Conservation (phyloP, 1,140 invertebrate species). For the Macrosteles quadrilineatus region DNA sequence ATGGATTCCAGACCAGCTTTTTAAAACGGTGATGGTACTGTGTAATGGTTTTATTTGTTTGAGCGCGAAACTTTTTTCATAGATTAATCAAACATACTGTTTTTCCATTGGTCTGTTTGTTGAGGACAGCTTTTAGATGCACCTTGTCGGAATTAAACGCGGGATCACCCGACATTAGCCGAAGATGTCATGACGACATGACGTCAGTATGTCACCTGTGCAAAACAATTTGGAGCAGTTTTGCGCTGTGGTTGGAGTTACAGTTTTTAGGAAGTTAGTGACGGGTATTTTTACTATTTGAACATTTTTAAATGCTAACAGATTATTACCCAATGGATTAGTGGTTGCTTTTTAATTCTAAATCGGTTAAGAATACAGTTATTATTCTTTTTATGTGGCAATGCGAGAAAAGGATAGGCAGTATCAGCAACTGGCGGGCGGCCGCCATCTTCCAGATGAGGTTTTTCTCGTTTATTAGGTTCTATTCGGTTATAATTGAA, state of each 20-base stretch:
- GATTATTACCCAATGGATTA: too few relatives aligned
- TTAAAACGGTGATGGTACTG: too few relatives aligned
- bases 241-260: slow-evolving; percentile 17
- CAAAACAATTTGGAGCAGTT: slow-evolving; percentile 35
- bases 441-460: slow-evolving; percentile 37
- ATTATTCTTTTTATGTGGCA: slow-evolving; percentile 25
- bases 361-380: slow-evolving; percentile 9
- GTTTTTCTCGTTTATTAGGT: slow-evolving; percentile 32
- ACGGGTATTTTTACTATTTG: not conserved
- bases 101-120: too few relatives aligned
- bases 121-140: not conserved
- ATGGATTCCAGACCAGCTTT: too few relatives aligned
- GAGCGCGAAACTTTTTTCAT: too few relatives aligned
- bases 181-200: slow-evolving; percentile 36
- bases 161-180: slow-evolving; percentile 32
- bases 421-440: slow-evolving; percentile 31
- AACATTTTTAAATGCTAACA: too few relatives aligned
- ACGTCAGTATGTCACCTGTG: slow-evolving; percentile 40
- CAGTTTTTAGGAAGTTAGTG: slow-evolving; percentile 14
- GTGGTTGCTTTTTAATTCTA: not conserved
- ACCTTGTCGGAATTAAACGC: slow-evolving; percentile 22
- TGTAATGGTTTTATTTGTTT: too few relatives aligned
- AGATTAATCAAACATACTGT: too few relatives aligned
- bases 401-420: slow-evolving; percentile 33
- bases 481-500: slow-evolving; percentile 11